These are phyloP conservation scores for Antedon bifida DNA, from an alignment of 35 echinoderm and acorn worm species.

Conservation along the genomic window DNA sequence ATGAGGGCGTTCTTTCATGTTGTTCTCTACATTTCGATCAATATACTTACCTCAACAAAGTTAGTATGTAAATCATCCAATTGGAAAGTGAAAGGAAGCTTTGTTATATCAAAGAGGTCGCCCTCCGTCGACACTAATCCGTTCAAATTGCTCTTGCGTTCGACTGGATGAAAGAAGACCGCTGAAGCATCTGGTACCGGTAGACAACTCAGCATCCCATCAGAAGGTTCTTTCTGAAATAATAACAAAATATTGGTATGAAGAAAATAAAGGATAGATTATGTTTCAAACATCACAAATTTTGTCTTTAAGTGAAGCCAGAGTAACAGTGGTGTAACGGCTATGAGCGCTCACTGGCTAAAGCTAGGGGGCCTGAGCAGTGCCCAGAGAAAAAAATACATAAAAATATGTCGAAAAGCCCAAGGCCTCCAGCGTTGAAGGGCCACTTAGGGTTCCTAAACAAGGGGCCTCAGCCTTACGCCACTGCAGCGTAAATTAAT, in stretches of 20 bases:
- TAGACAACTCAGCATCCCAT: conserved; percentile 37
- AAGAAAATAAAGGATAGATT: not conserved
- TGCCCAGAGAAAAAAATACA: too few relatives aligned
- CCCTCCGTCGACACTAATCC: not conserved
- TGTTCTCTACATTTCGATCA: too few relatives aligned
- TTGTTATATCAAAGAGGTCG: conserved; percentile 15
- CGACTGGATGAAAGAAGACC: conserved; percentile 55
- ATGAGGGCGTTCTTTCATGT: conserved; percentile 82
- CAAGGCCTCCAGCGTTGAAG: too few relatives aligned
- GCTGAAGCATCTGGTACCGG: conserved; percentile 41
- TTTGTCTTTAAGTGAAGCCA: too few relatives aligned
- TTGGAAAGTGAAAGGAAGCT: conserved; percentile 71
- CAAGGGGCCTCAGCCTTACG: too few relatives aligned
- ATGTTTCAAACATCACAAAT: too few relatives aligned
- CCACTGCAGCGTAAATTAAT: too few relatives aligned
- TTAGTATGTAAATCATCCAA: conserved; percentile 73
- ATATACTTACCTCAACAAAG: conserved; percentile 72
- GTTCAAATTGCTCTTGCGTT: conserved; percentile 68
- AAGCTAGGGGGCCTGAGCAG: too few relatives aligned
- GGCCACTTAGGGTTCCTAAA: too few relatives aligned
- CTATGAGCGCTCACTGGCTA: too few relatives aligned
- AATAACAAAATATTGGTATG: not conserved
- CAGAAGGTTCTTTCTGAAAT: conserved; percentile 42
- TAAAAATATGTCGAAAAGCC: too few relatives aligned
- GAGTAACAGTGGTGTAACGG: too few relatives aligned